phyloP scores from a whole-genome alignment of 2,888 invertebrate genomes.

The Eueremaeus valkanovi region DNA sequence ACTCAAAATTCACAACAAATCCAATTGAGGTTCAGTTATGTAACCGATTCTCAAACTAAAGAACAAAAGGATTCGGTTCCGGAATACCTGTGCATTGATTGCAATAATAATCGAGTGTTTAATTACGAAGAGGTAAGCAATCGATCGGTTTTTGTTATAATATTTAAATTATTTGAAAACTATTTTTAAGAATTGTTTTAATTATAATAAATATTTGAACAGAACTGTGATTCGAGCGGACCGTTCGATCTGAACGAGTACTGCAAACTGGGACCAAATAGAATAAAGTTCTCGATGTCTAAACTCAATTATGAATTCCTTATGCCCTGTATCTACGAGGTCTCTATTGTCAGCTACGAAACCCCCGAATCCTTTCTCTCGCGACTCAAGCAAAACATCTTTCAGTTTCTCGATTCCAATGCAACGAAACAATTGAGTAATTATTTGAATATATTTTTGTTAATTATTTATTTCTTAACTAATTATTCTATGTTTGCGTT shows the following conservation, averaged over 20 bases:
- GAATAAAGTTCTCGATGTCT: background rate
- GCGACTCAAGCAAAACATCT: background rate
- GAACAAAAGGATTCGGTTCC: constrained; percentile 18
- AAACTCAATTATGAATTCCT: background rate
- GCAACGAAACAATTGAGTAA: constrained; percentile 3
- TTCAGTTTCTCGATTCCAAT: background rate
- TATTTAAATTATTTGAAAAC: too few relatives aligned
- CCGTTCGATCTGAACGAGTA: background rate
- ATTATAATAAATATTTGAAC: background rate
- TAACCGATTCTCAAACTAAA: background rate
- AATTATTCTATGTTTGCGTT: background rate
- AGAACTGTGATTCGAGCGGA: background rate
- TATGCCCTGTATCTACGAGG: constrained; percentile 15
- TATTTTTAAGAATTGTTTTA: too few relatives aligned
- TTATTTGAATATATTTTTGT: background rate
- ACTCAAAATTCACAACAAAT: background rate
- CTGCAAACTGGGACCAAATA: background rate
- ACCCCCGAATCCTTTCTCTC: background rate
- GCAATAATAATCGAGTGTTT: background rate
- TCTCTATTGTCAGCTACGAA: background rate
- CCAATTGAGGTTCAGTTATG: constrained; percentile 9
- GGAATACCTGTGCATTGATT: constrained; percentile 27
- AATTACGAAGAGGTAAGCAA: background rate
- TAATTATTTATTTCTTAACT: background rate
- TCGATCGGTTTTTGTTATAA: background rate